Base-by-base conservation (phyloP, 2,888 invertebrate species). In the Tenodera sinensis region DNA sequence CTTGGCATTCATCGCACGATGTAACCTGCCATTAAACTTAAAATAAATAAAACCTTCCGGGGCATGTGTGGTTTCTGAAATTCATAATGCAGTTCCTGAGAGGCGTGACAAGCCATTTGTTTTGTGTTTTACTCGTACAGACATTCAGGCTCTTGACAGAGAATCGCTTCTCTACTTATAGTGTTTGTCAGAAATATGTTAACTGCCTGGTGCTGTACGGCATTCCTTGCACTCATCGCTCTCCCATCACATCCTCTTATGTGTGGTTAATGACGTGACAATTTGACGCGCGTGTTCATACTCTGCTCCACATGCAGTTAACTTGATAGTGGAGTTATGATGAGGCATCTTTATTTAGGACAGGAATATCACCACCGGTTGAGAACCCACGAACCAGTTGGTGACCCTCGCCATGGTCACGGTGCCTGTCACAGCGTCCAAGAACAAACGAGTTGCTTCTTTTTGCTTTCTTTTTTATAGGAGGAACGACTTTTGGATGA, bases 151-250 rank as follows among this genome's bases (percentile, higher is more conserved):
- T 12, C 42, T 42, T 42, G 42, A 42, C 42, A 25, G 54, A 71
- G 87, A 88, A 83, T 88, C 54, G 47, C 88, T 71, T 88, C 83
- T 84, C 88, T 84, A n/a, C 34, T 84, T 84, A 83, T 9, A 47
- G 28, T 85, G 30, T 27, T 28, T 84, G 88, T 88, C 85, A 71
- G 27, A 84, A 84, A 84, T 84, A 54, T 84, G 85, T 84, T 88
- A 88, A 88, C 47, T 54, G 8, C 71, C 84, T 85, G 25, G 84
- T 28, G 27, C 88, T 42, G 34, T 88, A 15, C 47, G 85, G 71
- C 85, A 86, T 20, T 27, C 30, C 83, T 20, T 71, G 25, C 15
- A 25, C 54, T 71, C 54, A 71, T 71, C 54, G 54, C 54, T 71
- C 54, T 71, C 54, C 54, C 54, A 71, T 71, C 54, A 71, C 54